These are phyloP conservation scores for Aporophyla lueneburgensis DNA, from an alignment of 2,888 invertebrate genomes.

Conservation along the genomic window DNA sequence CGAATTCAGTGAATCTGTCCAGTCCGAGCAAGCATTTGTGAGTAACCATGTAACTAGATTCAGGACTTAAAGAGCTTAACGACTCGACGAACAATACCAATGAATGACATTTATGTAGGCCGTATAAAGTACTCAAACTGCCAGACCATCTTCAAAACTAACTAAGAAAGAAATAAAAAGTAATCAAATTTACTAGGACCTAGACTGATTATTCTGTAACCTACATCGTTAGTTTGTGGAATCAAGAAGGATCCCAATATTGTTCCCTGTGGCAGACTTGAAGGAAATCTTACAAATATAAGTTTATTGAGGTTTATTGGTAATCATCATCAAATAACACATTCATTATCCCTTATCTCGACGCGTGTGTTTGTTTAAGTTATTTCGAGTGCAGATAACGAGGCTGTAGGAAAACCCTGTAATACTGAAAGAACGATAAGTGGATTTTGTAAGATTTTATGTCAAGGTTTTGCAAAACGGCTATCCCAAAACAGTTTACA, in stretches of 20 bases:
- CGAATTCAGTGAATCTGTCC: too few species aligned
- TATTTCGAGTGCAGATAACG: constrained; percentile 4
- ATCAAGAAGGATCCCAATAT: background rate
- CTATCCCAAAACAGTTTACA: background rate
- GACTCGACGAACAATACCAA: background rate
- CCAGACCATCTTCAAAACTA: background rate
- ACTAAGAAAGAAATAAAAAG: background rate
- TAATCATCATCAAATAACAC: background rate
- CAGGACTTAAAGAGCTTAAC: too few species aligned
- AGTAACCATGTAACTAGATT: too few species aligned
- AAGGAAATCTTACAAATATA: background rate
- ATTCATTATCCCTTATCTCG: background rate
- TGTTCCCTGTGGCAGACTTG: constrained; percentile 2
- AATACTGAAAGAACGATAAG: background rate
- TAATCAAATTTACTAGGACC: background rate
- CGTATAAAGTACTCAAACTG: background rate
- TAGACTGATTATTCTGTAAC: background rate
- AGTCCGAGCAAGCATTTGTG: too few species aligned
- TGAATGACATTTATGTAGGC: background rate
- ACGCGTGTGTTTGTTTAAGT: background rate
- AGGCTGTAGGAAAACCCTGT: background rate
- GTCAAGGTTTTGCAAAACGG: background rate
- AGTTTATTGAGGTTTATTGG: too few species aligned
- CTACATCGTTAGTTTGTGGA: background rate
- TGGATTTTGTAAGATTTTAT: background rate